Evolutionary conservation across 2,797 vertebrate genomes (phyloP), one percentile per base, ranked within the genome.

Genomic region (Rhadinocentrus ornatus): DNA sequence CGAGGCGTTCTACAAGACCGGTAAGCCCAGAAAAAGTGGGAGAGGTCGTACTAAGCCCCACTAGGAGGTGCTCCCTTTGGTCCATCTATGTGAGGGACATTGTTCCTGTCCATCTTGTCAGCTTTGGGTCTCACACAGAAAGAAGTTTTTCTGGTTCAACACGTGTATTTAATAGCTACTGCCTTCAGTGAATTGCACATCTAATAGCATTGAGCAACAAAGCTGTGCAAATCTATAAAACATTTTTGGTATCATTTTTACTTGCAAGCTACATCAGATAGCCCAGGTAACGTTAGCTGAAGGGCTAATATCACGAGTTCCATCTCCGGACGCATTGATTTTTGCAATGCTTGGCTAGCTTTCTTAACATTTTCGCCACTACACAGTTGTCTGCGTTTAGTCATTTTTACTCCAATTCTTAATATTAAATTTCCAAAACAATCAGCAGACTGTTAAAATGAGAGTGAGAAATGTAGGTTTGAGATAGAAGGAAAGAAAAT

Each of bases 1-100:
- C 90, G 93, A 95, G 84, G 95, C 96, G 87, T 96, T 97, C 88
- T 96, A 96, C 88, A 96, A 96, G 93, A 94, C 95, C 59, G 97
- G 97, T 98, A 92, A 97, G 96, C 62, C 69, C 53, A 6, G 29
- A 62, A 63, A 67, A 12, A 66, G 57, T 26, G 29, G 34, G 35
- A 32, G 71, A 71, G 74, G 64, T 81, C 73, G 73, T 54, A 0
- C 48, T 13, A 69, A 64, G 75, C 69, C 59, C 78, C 31, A 2
- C 71, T 3, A 75, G 61, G 84, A 89, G 77, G 84, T 61, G 82
- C 67, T 86, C 71, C 74, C 56, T 48, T 35, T 35, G 71, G 48
- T 74, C 69, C 73, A 6, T 66, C 55, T 69, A 35, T 59, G 22
- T 18, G 66, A 68, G 77, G 83, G 84, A 92, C 86, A 90, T 91